A percentile compares a stretch with the other conserved stretches of the same genome.
Conservation (phyloP, 1,140 invertebrate genomes). For the Harlomillsia oculata region DNA sequence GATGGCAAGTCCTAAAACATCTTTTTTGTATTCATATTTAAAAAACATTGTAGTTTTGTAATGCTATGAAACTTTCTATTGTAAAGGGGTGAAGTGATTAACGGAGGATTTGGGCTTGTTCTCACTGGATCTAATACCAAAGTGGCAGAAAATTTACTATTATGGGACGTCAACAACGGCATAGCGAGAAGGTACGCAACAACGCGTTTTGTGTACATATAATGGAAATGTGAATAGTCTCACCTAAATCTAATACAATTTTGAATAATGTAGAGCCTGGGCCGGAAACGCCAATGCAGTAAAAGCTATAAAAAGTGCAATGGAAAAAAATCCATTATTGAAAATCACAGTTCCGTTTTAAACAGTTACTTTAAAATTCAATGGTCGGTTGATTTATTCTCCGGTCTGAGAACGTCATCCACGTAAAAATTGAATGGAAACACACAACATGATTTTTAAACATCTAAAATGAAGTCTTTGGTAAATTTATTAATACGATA, state of each 20-base stretch:
- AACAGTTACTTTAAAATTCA: no score
- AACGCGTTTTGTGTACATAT: constrained; percentile 37
- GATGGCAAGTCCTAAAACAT: constrained; percentile 46
- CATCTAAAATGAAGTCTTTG: no score
- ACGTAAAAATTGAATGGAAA: no score
- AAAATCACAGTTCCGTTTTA: constrained; percentile 47
- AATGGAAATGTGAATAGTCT: not conserved
- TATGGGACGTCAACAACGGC: constrained; percentile 61
- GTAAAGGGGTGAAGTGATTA: constrained; percentile 55
- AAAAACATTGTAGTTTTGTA: constrained; percentile 29
- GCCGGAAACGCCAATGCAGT: constrained; percentile 46
- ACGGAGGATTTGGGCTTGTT: constrained; percentile 58
- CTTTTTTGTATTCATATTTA: not conserved
- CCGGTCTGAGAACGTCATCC: no score
- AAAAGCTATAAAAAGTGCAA: constrained; percentile 45
- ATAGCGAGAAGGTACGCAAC: constrained; percentile 42
- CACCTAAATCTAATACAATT: constrained; percentile 1
- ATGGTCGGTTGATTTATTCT: no score
- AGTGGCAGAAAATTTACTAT: constrained; percentile 48
- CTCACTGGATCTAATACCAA: constrained; percentile 49
- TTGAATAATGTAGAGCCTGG: constrained; percentile 38
- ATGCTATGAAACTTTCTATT: constrained; percentile 43
- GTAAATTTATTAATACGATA: no score
- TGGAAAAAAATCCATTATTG: constrained; percentile 44
- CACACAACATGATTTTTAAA: no score